Evolutionary conservation across 53 echinoderm and acorn worm species (phyloP).

Genomic region (Actinopyga echinites): DNA sequence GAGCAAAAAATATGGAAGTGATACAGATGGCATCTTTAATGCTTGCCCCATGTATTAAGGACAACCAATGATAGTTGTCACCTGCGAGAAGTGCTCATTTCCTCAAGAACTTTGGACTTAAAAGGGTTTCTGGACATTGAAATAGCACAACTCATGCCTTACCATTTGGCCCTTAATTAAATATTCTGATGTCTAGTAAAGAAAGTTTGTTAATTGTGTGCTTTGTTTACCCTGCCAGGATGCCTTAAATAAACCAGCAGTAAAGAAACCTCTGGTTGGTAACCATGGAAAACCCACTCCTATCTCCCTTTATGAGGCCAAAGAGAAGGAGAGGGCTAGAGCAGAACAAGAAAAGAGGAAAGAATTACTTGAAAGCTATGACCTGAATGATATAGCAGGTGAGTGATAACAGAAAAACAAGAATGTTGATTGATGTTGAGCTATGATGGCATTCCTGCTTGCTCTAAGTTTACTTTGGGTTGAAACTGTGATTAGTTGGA

Average conservation of each 20-base stretch:
- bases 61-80: too few species aligned
- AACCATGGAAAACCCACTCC: conserved; percentile 53
- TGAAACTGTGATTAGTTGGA: too few species aligned
- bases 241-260: conserved; percentile 68
- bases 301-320: conserved; percentile 28
- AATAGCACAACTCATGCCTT: too few species aligned
- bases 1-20: too few species aligned
- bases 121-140: too few species aligned
- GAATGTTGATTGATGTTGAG: too few species aligned
- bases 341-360: conserved; percentile 72
- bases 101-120: too few species aligned
- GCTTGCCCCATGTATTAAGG: too few species aligned
- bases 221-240: conserved; percentile 54
- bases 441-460: too few species aligned
- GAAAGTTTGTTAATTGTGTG: background rate
- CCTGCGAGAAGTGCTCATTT: too few species aligned
- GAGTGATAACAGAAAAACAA: conserved; percentile 10
- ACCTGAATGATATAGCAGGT: conserved; percentile 92
- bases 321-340: conserved; percentile 63
- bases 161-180: background rate
- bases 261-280: conserved; percentile 19
- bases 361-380: conserved; percentile 75
- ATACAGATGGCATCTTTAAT: too few species aligned
- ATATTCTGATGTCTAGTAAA: background rate
- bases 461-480: too few species aligned